Percentiles rank a stretch among this genome's conserved stretches.
Evolutionary conservation across 2,888 invertebrate genomes (phyloP).

Genomic region (Tetheella fluctuosa): DNA sequence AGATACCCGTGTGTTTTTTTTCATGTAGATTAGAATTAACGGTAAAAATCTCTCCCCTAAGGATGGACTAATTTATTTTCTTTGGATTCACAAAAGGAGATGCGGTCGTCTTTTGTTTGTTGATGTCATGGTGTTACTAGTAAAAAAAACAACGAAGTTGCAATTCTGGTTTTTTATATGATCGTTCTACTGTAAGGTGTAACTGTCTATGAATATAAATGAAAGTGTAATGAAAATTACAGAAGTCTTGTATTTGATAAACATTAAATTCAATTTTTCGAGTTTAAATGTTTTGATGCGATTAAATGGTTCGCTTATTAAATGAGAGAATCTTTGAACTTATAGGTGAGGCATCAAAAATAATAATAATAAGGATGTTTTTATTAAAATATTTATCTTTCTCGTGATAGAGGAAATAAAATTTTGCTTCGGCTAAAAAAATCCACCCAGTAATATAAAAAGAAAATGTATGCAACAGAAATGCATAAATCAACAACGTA

Average conservation of each 20-base stretch:
- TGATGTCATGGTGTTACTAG: slow-evolving; percentile 50
- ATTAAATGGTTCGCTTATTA: too few relatives aligned
- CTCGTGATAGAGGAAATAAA: background rate
- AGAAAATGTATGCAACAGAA: slow-evolving; percentile 54
- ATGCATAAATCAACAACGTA: slow-evolving; percentile 76
- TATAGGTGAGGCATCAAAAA: too few relatives aligned
- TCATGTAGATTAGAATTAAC: slow-evolving; percentile 76
- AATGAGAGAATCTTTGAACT: too few relatives aligned
- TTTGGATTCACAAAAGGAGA: slow-evolving; percentile 69
- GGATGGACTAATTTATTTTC: slow-evolving; percentile 81
- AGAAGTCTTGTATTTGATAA: too few relatives aligned
- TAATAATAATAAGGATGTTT: too few relatives aligned
- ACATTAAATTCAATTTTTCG: too few relatives aligned
- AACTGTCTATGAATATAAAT: background rate
- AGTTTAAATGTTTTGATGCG: too few relatives aligned
- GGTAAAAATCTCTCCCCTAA: slow-evolving; percentile 80
- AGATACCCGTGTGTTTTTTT: slow-evolving; percentile 70
- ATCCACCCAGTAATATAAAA: background rate
- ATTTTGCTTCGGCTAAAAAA: background rate
- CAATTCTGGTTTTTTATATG: slow-evolving; percentile 1
- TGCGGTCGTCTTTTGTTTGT: slow-evolving; percentile 75
- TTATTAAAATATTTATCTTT: too few relatives aligned
- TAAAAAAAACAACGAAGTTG: slow-evolving; percentile 51
- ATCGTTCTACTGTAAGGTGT: slow-evolving; percentile 1
- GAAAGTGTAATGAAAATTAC: background rate